phyloP scores from a whole-genome alignment of 2,113 vertebrate genomes.

The Nyctereutes procyonoides region DNA sequence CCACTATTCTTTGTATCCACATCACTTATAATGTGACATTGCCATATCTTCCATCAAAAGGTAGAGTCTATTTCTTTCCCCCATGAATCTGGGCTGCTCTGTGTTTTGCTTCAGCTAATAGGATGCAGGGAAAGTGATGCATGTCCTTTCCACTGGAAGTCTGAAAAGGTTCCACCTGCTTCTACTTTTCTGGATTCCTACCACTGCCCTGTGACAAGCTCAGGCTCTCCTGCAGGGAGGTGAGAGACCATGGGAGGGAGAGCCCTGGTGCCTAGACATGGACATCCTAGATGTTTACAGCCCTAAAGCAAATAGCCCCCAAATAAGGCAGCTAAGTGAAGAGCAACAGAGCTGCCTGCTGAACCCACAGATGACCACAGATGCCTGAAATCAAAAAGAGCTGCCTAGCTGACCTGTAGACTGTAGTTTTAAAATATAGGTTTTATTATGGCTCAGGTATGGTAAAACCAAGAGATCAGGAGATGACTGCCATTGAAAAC shows the following conservation, averaged over 20 bases:
- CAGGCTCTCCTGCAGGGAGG: not conserved
- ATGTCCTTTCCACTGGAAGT: not conserved
- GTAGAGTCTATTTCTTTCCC: not conserved
- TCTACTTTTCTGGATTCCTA: not conserved
- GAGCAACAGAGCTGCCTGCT: not conserved
- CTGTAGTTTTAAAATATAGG: not conserved
- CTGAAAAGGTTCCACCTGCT: not conserved
- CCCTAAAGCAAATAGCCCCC: not conserved
- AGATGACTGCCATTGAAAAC: not conserved
- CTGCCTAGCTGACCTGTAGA: not conserved
- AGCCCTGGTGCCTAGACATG: not conserved
- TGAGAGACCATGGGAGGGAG: not conserved
- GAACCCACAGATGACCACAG: not conserved
- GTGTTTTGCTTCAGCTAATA: not conserved
- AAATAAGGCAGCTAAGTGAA: not conserved
- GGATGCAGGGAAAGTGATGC: not conserved
- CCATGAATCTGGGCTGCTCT: not conserved
- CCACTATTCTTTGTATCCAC: not conserved
- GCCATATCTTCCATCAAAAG: not conserved
- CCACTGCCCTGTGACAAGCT: not conserved
- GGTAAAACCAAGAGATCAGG: not conserved
- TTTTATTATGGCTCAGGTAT: not conserved
- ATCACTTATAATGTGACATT: not conserved
- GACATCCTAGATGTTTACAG: not conserved
- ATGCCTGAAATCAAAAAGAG: not conserved